Base-by-base conservation (phyloP, 2,113 vertebrate species). In the Notarius lentiginosus region DNA sequence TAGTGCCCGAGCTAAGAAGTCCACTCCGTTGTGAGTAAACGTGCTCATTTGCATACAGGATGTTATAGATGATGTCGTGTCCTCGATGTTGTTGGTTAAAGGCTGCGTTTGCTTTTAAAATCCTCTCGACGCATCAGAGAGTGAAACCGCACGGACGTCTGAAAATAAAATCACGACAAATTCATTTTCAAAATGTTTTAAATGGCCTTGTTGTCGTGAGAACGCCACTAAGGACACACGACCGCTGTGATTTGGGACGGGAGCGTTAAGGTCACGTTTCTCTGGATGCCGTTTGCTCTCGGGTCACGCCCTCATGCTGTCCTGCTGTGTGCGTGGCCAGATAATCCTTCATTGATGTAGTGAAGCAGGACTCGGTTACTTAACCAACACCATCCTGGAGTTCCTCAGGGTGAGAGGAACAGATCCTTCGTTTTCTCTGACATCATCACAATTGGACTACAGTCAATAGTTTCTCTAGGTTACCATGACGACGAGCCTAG, bases 291-390 rank as follows among this genome's bases (percentile, higher is more conserved):
- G 5, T 79, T 79, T 66, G 27, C 0, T 77, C 30, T 72, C 86
- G 88, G 92, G 91, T 92, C 91, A 87, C 87, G 79, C 88, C 86
- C 88, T 92, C 91, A 87, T 88, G 75, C 88, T 87, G 87, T 82
- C 89, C 56, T 65, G 72, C 84, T 90, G 91, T 88, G 88, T 87
- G 91, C 88, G 88, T 87, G 89, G 92, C 81, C 88, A 86, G 90
- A 91, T 89, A 93, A 90, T 93, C 92, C 90, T 84, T 34, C 86
- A 92, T 89, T 91, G 88, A 93, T 90, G 41, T 34, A 79, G 83
- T 86, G 81, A 70, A 84, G 87, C 73, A 72, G 83, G 81, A 61
- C 70, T 87, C 87, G 75, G 83, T 89, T 87, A 89, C 63, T 79
- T 51, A n/a, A 49, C 41, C 34, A 82, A 4, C 80, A 63, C 63